Base-by-base conservation (phyloP, 37 sponge, comb jelly and placozoan species). In the Geodia barretti region DNA sequence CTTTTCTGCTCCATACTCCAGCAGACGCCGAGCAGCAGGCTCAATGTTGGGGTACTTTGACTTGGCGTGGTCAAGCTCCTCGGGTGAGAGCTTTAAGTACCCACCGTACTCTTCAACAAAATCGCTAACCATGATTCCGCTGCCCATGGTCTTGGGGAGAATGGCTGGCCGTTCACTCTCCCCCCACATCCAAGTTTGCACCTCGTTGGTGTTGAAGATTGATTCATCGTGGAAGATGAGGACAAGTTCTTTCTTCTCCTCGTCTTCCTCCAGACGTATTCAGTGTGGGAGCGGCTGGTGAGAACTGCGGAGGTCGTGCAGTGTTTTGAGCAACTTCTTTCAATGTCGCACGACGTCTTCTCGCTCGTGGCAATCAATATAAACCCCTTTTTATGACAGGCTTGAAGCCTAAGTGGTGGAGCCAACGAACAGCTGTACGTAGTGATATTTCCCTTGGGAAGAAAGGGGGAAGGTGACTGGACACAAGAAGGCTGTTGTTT, bases 341-440 rank as follows among this genome's bases (percentile, higher is more conserved):
- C 78, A 23, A 31, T 47, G 36, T n/a, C 21, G 67, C 41, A 86
- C 86, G 0, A 86, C 79, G 64, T 86, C 86, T 17, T 79, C 79
- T 5, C 74, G 9, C 54, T 86, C 88, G 77, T 77, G 84, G 24
- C 81, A 85, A 79, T 84, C 84, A 38, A 89, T 63, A 84, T 83
- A 89, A 1, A 33, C 3, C 81, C 80, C 60, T 89, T 89, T 9
- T 79, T 75, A n/a, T 60, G 42, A 0, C 23, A 59, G 82, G 72
- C 35, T 54, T 60, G 72, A 82, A 88, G 7, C 75, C 62, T 8
- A 75, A 35, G 11, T 32, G 1, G 7, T 32, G 69, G 3, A 68
- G 35, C 69, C 69, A 68, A 34, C 35, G 69, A 21, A 36, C 33
- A 21, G 69, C 69, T 35, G 86, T 86, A 1, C 75, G 47, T 14